Base-by-base conservation (phyloP, 2,888 invertebrate species). In the Campoplex capitator region DNA sequence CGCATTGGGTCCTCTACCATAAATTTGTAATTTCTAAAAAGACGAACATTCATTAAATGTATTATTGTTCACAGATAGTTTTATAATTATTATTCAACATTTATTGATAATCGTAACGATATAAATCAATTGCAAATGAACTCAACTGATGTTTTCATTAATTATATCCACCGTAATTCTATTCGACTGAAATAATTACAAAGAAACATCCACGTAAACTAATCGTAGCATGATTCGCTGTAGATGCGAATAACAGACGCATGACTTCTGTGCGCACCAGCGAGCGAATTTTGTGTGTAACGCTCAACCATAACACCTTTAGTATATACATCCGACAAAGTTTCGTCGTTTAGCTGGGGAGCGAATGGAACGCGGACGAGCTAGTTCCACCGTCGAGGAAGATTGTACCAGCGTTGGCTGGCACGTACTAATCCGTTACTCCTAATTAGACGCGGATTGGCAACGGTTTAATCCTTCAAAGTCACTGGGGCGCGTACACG, bases 391-490 rank as follows among this genome's bases (percentile, higher is more conserved):
- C 70, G 68, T 45, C 28, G 38, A 58, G 62, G 79, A 73, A 73
- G 71, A 62, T 62, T 48, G 67, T 38, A 56, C n/a, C 54, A 56
- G 67, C 62, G 71, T 88, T 87, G 82, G 83, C 85, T 89, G 89
- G 89, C 91, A 91, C 92, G 91, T 93, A 92, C 93, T 93, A 94
- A 94, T 94, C 92, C 92, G 93, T 93, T 93, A 93, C 92, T 93
- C 92, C 92, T 94, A 94, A 94, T 94, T 94, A 93, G 93, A 93
- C 92, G 92, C 91, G 93, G 93, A 94, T 93, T 93, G 93, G 92
- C 93, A 94, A 93, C 93, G 93, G 93, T 93, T 94, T 92, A 93
- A 94, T 94, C 92, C 93, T 90, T 94, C 93, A 93, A 93, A 92
- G 93, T 93, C 93, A 90, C 65, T 84, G 80, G 54, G 73, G 74